Conservation (phyloP, 2,113 vertebrate species). For the Ceratotherium simum region DNA sequence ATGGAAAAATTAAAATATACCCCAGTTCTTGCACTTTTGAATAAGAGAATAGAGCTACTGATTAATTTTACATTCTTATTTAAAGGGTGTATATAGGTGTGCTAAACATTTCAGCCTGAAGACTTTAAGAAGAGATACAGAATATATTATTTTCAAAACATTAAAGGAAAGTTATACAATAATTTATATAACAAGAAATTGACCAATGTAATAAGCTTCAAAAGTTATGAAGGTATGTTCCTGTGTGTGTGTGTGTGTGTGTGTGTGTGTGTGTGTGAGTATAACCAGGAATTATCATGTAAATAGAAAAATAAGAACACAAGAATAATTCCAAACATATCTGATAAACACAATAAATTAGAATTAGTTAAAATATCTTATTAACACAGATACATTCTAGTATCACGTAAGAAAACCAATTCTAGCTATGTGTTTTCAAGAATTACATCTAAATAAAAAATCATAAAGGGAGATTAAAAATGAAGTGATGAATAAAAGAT, state of each 20-base stretch:
- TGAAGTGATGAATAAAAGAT: not conserved
- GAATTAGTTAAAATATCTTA: not conserved
- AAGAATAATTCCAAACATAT: not conserved
- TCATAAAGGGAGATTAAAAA: not conserved
- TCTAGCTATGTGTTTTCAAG: not conserved
- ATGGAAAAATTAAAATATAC: not conserved
- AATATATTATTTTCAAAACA: not conserved
- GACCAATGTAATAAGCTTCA: not conserved
- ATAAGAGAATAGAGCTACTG: not conserved
- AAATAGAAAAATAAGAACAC: not conserved
- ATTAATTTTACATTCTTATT: not conserved
- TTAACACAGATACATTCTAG: not conserved
- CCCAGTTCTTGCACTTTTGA: not conserved
- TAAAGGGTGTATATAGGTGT: not conserved
- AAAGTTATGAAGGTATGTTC: too few relatives aligned
- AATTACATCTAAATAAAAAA: not conserved
- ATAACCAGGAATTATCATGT: not conserved
- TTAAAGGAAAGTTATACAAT: not conserved
- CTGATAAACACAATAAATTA: not conserved
- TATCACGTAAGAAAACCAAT: not conserved
- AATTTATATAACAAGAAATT: not conserved
- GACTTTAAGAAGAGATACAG: not conserved
- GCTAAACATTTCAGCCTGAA: not conserved
- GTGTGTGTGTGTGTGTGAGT: not conserved
- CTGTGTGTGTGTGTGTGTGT: not conserved